A percentile compares a stretch with the other conserved stretches of the same genome.
Conservation (phyloP, 1,140 invertebrate species). For the Drosophila biarmipes region DNA sequence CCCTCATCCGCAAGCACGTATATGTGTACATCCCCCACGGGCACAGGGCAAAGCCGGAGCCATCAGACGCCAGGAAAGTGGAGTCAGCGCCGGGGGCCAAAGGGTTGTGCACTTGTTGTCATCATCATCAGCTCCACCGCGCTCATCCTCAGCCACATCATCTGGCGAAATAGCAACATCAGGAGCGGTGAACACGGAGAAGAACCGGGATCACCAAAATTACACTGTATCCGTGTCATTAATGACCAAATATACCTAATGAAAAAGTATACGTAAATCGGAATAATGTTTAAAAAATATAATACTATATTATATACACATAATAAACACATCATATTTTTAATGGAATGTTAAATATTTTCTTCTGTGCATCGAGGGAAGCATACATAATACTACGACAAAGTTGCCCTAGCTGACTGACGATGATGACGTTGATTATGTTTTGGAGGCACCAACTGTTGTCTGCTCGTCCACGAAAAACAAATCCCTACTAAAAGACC, state of each 20-base stretch:
- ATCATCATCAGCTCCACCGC: slow-evolving; percentile 50
- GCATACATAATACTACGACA: slow-evolving; percentile 64
- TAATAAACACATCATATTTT: too few species aligned
- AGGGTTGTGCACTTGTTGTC: slow-evolving; percentile 78
- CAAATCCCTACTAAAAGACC: slow-evolving; percentile 58
- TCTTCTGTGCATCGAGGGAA: slow-evolving; percentile 18
- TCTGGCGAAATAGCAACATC: slow-evolving; percentile 25
- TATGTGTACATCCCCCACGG: slow-evolving; percentile 32
- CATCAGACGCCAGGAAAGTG: slow-evolving; percentile 38
- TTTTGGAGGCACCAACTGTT: slow-evolving; percentile 40
- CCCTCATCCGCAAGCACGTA: slow-evolving; percentile 51
- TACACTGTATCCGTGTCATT: too few species aligned
- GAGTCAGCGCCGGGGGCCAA: slow-evolving; percentile 58
- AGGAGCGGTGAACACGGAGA: slow-evolving; percentile 5
- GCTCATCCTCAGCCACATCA: slow-evolving; percentile 31
- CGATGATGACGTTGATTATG: slow-evolving; percentile 69
- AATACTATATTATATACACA: too few species aligned
- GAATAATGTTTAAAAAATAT: too few species aligned
- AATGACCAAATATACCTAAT: too few species aligned
- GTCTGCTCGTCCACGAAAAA: slow-evolving; percentile 22
- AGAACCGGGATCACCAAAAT: not conserved
- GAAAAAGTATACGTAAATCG: too few species aligned
- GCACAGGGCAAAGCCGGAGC: slow-evolving; percentile 33
- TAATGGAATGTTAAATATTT: not conserved
- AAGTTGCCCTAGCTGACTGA: slow-evolving; percentile 45